Conservation (phyloP, 2,797 vertebrate species). For the Aphelocoma californica region DNA sequence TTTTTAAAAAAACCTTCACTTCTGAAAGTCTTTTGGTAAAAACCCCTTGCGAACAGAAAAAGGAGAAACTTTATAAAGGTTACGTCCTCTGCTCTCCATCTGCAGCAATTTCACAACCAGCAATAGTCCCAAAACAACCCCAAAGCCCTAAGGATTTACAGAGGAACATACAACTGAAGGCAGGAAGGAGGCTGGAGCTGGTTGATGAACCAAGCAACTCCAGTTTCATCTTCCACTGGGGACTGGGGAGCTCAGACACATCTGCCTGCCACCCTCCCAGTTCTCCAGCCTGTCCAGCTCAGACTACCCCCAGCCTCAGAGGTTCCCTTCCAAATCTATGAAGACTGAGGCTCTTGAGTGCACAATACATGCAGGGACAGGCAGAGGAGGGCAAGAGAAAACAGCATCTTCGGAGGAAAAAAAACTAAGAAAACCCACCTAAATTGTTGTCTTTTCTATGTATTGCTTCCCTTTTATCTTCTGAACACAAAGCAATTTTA, state of each 20-base stretch:
- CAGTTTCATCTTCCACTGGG: neutral
- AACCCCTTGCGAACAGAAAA: neutral
- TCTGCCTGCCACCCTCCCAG: too few species aligned
- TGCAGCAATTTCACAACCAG: neutral
- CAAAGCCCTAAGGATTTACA: neutral
- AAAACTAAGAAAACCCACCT: neutral
- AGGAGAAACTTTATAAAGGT: neutral
- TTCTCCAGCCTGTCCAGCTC: too few species aligned
- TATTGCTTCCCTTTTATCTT: neutral
- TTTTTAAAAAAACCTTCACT: neutral
- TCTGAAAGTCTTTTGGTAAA: neutral
- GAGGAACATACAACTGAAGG: neutral
- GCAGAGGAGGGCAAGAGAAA: neutral
- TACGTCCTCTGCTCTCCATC: neutral
- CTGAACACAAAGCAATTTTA: neutral
- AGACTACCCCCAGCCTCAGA: neutral
- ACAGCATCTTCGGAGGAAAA: neutral
- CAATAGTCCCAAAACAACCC: neutral
- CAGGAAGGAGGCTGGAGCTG: neutral
- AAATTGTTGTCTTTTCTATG: neutral
- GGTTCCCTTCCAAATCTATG: neutral
- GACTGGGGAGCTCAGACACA: neutral
- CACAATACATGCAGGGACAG: neutral
- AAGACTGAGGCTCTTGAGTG: neutral
- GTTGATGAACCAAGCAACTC: neutral